Percentiles rank a stretch among this genome's conserved stretches.
Evolutionary conservation across 2,113 vertebrate genomes (phyloP).

Genomic region (Hepsetus odoe): DNA sequence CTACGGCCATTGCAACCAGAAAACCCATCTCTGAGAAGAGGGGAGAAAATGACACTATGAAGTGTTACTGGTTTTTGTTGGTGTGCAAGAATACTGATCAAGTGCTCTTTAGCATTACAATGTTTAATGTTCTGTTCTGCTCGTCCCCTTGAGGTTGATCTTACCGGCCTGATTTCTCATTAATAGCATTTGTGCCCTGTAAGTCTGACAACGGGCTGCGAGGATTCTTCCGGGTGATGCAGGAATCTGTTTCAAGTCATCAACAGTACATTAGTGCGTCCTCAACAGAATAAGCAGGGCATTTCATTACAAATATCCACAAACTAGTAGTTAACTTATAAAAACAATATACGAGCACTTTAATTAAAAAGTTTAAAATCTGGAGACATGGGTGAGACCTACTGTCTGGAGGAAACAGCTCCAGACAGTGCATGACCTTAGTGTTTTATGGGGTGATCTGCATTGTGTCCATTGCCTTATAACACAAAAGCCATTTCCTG

Average conservation of each 20-base stretch:
- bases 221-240: slow-evolving; percentile 84
- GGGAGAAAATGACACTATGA: background rate
- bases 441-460: slow-evolving; percentile 11
- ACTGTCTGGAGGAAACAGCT: slow-evolving; percentile 30
- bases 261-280: background rate
- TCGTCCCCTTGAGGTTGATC: slow-evolving; percentile 55
- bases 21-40: slow-evolving; percentile 24
- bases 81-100: background rate
- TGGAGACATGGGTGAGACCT: slow-evolving; percentile 9
- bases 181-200: slow-evolving; percentile 88
- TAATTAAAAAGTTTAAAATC: slow-evolving; percentile 10
- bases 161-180: slow-evolving; percentile 86
- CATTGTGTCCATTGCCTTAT: slow-evolving; percentile 33
- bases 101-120: background rate
- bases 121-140: background rate
- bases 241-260: slow-evolving; percentile 41
- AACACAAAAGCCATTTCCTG: slow-evolving; percentile 42
- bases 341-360: background rate
- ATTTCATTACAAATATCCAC: too few species aligned
- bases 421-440: slow-evolving; percentile 40
- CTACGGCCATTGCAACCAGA: slow-evolving; percentile 81
- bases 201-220: slow-evolving; percentile 90
- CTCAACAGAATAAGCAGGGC: too few species aligned
- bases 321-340: background rate
- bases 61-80: background rate